Evolutionary conservation across 1,140 invertebrate genomes (phyloP).

Genomic region (Magallana ariakensis): DNA sequence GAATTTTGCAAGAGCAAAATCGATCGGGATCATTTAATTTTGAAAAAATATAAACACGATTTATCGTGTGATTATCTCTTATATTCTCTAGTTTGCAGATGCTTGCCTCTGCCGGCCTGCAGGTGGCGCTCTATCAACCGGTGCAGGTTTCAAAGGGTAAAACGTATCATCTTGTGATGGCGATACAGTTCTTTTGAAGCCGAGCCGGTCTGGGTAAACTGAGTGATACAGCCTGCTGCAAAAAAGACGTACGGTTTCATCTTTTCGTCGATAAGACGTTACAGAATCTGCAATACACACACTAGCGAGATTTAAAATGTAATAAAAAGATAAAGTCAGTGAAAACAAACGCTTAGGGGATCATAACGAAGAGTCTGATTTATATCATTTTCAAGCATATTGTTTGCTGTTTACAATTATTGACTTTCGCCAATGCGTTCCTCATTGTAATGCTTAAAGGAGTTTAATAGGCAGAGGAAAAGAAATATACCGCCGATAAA

Average conservation of each 20-base stretch:
- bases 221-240: background rate
- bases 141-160: conserved; percentile 34
- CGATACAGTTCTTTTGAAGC: conserved; percentile 27
- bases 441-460: conserved; percentile 16
- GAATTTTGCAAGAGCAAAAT: background rate
- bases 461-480: background rate
- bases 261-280: conserved; percentile 11
- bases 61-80: conserved; percentile 30
- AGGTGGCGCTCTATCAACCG: conserved; percentile 22
- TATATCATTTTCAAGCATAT: conserved; percentile 21
- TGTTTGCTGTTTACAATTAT: conserved; percentile 36
- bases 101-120: background rate
- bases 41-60: conserved; percentile 20
- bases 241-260: conserved; percentile 18
- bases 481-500: conserved; percentile 32
- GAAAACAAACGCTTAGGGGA: conserved; percentile 13
- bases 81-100: conserved; percentile 25
- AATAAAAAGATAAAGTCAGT: conserved; percentile 22
- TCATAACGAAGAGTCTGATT: conserved; percentile 13
- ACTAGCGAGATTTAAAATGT: conserved; percentile 31
- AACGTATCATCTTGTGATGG: background rate
- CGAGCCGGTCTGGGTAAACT: background rate
- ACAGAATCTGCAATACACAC: conserved; percentile 1
- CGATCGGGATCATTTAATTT: conserved; percentile 31
- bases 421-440: background rate